Evolutionary conservation across 2,797 vertebrate species (phyloP).

Genomic region (Phrynocephalus guinanensis): DNA sequence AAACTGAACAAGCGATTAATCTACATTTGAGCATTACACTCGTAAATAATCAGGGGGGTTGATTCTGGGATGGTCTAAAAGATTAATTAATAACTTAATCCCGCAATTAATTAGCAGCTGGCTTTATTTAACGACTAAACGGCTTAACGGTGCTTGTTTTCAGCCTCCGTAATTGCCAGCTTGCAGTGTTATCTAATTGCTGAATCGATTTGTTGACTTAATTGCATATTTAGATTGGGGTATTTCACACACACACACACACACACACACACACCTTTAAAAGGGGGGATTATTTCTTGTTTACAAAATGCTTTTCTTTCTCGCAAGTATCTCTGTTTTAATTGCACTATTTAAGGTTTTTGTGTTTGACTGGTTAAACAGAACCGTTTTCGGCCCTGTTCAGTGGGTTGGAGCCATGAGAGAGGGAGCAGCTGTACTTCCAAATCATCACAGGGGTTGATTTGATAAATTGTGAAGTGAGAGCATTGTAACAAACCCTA

Average conservation of each 20-base stretch:
- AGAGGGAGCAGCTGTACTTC: too few relatives aligned
- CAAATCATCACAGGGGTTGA: too few relatives aligned
- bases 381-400: not conserved
- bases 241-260: not conserved
- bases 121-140: not conserved
- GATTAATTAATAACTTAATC: not conserved
- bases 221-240: not conserved
- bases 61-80: not conserved
- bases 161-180: not conserved
- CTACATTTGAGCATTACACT: not conserved
- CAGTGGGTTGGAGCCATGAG: too few relatives aligned
- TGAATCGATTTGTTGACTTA: not conserved
- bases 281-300: not conserved
- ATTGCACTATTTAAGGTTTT: not conserved
- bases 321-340: not conserved
- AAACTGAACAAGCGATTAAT: not conserved
- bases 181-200: not conserved
- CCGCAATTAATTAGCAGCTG: constrained; percentile 10
- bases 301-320: not conserved
- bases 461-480: too few relatives aligned
- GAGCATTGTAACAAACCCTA: too few relatives aligned
- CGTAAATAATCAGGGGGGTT: not conserved
- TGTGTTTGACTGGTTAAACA: not conserved
- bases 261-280: too few relatives aligned
- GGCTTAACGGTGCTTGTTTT: not conserved